Evolutionary conservation across 2,888 invertebrate species (phyloP).

Genomic region (Gastracanthus pulcherrimus): DNA sequence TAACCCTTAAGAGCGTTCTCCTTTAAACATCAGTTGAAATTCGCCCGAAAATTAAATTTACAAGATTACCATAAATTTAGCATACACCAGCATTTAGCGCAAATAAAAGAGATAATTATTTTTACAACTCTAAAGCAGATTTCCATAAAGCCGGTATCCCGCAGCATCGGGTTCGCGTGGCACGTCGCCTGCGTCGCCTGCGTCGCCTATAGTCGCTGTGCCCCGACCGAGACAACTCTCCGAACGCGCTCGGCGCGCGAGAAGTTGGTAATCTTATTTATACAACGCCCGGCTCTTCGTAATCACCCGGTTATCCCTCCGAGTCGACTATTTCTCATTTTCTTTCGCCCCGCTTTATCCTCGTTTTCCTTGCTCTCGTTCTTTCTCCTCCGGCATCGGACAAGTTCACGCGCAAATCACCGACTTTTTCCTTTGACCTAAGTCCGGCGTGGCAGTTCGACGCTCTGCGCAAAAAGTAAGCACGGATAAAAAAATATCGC

Average conservation of each 20-base stretch:
- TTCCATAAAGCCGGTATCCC: not conserved
- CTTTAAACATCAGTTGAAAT: too few species aligned
- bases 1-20: too few species aligned
- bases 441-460: not conserved
- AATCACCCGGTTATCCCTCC: constrained; percentile 43
- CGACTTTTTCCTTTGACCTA: not conserved
- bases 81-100: too few species aligned
- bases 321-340: constrained; percentile 46
- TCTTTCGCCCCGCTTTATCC: constrained; percentile 12
- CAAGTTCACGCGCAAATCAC: not conserved
- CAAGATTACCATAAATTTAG: too few species aligned
- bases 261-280: constrained; percentile 49
- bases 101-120: not conserved
- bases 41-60: not conserved
- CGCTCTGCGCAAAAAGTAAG: not conserved
- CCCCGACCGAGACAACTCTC: not conserved
- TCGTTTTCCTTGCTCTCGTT: not conserved
- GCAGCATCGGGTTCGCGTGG: not conserved
- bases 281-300: constrained; percentile 39
- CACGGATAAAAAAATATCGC: not conserved
- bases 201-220: not conserved
- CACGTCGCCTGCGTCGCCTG: too few species aligned
- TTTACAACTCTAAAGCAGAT: not conserved
- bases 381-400: not conserved
- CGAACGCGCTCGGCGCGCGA: not conserved